A percentile compares a stretch with the other conserved stretches of the same genome.
phyloP scores from a whole-genome alignment of 2,797 vertebrate species.

The Harpagifer antarcticus region DNA sequence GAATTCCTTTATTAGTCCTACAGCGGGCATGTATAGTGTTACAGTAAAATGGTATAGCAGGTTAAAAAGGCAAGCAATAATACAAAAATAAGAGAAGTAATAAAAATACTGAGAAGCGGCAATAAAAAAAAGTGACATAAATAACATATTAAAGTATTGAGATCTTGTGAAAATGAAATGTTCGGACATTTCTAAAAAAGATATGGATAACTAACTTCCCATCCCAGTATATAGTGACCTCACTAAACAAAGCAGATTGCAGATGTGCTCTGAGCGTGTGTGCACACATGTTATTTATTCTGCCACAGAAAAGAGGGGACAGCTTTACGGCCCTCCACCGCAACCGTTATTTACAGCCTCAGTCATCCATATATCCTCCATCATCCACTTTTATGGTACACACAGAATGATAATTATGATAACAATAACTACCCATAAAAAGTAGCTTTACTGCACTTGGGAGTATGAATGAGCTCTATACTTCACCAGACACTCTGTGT shows the following conservation, averaged over 20 bases:
- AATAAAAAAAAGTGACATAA: too few species aligned
- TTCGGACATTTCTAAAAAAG: too few species aligned
- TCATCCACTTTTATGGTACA: conserved; percentile 74
- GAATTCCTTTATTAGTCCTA: too few species aligned
- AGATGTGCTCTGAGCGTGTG: conserved; percentile 40
- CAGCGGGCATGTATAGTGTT: too few species aligned
- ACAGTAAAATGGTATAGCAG: too few species aligned
- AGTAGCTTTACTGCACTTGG: conserved; percentile 62
- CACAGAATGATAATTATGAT: conserved; percentile 75
- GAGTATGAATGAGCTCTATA: conserved; percentile 62
- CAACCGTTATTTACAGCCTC: conserved; percentile 72
- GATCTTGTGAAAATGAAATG: too few species aligned
- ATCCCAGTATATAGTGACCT: conserved; percentile 29
- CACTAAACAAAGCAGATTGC: conserved; percentile 49
- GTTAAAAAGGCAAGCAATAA: too few species aligned
- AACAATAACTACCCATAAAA: conserved; percentile 77
- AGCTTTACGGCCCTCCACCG: conserved; percentile 71
- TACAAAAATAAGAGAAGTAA: too few species aligned
- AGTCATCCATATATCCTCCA: conserved; percentile 70
- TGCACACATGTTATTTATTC: conserved; percentile 71
- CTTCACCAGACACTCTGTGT: conserved; percentile 26
- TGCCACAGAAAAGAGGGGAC: conserved; percentile 66
- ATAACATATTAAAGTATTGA: too few species aligned
- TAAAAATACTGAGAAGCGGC: too few species aligned
- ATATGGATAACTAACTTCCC: background rate